These are phyloP conservation scores for Rotaria sp. DNA, from an alignment of 2,888 invertebrate species.

Conservation along the genomic window DNA sequence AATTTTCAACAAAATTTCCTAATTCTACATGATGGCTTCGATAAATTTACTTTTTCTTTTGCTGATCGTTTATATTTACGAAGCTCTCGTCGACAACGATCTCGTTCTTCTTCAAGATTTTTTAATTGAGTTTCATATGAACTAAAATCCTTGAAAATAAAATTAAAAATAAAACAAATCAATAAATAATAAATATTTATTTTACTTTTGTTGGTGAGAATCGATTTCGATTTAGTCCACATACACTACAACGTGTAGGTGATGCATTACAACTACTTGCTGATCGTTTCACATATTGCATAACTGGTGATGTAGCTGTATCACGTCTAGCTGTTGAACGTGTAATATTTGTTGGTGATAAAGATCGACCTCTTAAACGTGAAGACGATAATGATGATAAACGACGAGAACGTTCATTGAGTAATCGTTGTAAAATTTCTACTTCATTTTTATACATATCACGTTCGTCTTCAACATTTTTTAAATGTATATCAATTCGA, in stretches of 20 bases:
- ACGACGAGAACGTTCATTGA: conserved; percentile 40
- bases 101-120: conserved; percentile 23
- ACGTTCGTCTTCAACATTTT: conserved; percentile 52
- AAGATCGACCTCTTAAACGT: neutral
- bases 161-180: neutral
- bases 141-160: neutral
- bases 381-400: neutral
- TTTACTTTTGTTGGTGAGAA: neutral
- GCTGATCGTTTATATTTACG: conserved; percentile 1
- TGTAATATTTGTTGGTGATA: neutral
- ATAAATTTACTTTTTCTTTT: neutral
- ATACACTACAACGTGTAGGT: conserved; percentile 14
- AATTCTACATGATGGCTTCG: too few relatives aligned
- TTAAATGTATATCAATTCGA: conserved; percentile 51
- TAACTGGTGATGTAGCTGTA: conserved; percentile 8
- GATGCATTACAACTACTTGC: neutral
- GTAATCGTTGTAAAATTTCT: conserved; percentile 48
- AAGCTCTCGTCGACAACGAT: neutral
- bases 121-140: neutral
- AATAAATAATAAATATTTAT: neutral
- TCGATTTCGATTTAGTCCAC: neutral
- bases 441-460: conserved; percentile 54
- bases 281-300: neutral
- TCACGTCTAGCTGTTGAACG: neutral
- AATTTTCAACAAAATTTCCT: too few relatives aligned